Evolutionary conservation across 2,888 invertebrate genomes (phyloP).

Genomic region (Synergus itoensis): DNA sequence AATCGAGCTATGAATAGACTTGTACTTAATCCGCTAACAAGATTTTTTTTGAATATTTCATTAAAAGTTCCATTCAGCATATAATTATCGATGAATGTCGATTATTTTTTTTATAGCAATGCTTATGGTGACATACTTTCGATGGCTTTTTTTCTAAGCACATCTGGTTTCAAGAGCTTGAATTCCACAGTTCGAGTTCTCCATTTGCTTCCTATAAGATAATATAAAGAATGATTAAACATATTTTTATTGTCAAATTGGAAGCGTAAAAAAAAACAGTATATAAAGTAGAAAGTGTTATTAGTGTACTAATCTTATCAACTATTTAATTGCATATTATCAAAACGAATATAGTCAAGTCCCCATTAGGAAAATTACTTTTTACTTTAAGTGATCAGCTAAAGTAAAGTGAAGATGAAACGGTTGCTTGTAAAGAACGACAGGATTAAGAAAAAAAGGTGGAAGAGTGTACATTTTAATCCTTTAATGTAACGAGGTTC

Average conservation of each 20-base stretch:
- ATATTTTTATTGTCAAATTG: no score
- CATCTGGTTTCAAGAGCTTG: constrained; percentile 26
- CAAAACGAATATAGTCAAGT: background rate
- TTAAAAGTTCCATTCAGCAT: constrained; percentile 2
- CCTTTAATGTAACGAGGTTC: constrained; percentile 27
- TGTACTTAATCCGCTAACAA: background rate
- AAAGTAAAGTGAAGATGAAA: background rate
- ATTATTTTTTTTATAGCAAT: constrained; percentile 16
- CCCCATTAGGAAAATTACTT: background rate
- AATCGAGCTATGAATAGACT: constrained; percentile 6
- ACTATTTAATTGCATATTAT: background rate
- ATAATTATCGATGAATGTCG: constrained; percentile 25
- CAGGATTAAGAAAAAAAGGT: background rate
- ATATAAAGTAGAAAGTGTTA: no score
- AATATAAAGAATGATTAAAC: no score
- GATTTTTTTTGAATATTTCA: constrained; percentile 25
- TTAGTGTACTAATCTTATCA: no score
- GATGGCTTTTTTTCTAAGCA: background rate
- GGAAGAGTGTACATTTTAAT: constrained; percentile 18
- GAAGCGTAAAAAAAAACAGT: no score
- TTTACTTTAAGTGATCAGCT: background rate
- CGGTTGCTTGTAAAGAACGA: constrained; percentile 7
- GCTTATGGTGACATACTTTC: constrained; percentile 22
- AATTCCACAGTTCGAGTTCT: background rate
- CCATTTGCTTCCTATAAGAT: background rate